Evolutionary conservation across 2,113 vertebrate species (phyloP).

Genomic region (Megaceryle torquata): DNA sequence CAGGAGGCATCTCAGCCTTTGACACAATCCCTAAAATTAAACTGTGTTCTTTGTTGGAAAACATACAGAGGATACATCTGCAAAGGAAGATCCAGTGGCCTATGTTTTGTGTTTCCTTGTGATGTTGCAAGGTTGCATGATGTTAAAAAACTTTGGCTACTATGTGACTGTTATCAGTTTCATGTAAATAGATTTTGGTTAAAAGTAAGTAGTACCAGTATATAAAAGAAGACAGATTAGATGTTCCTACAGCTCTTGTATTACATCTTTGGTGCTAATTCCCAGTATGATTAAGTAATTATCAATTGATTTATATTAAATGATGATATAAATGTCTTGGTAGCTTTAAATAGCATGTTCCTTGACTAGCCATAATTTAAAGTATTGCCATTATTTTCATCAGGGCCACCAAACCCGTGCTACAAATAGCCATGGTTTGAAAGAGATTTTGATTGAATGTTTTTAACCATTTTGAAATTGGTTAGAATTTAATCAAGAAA

Average conservation of each 20-base stretch:
- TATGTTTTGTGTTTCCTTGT: background rate
- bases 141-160: background rate
- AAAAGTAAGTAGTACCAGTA: background rate
- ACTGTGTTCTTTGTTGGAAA: background rate
- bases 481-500: background rate
- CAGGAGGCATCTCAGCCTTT: background rate
- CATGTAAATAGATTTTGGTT: background rate
- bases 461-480: background rate
- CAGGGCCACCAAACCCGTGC: background rate
- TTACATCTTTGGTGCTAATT: background rate
- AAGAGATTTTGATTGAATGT: background rate
- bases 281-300: background rate
- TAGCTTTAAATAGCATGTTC: background rate
- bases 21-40: background rate
- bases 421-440: background rate
- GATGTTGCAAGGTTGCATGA: background rate
- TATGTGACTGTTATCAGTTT: background rate
- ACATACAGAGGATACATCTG: background rate
- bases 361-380: background rate
- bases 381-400: background rate
- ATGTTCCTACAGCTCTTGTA: background rate
- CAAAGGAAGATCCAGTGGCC: background rate
- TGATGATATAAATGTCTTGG: background rate
- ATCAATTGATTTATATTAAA: conserved; percentile 6
- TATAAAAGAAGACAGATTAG: background rate